Conservation (phyloP, 2,797 vertebrate species). For the Leucoraja ocellata region DNA sequence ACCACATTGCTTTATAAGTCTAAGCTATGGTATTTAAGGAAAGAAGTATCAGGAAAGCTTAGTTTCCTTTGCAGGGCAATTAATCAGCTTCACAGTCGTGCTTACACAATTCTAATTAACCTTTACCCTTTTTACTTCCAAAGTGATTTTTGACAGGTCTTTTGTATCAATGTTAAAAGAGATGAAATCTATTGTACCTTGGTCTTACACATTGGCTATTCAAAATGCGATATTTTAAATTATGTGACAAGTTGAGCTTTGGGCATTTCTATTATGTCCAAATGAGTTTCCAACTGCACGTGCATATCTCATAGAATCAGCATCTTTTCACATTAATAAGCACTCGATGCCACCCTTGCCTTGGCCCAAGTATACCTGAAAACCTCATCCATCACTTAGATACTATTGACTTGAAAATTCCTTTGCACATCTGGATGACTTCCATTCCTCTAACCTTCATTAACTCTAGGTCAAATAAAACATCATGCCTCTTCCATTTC, state of each 20-base stretch:
- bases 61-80: neutral
- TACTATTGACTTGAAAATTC: too few relatives aligned
- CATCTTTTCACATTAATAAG: too few relatives aligned
- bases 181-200: neutral
- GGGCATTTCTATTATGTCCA: neutral
- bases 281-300: too few relatives aligned
- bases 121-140: neutral
- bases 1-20: neutral
- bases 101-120: neutral
- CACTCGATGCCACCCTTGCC: too few relatives aligned
- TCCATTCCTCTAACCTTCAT: too few relatives aligned
- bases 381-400: too few relatives aligned
- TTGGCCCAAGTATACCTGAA: too few relatives aligned
- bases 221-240: neutral
- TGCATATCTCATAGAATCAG: too few relatives aligned
- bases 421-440: too few relatives aligned
- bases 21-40: neutral
- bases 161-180: neutral
- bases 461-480: too few relatives aligned
- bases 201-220: neutral
- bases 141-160: slow-evolving; percentile 4
- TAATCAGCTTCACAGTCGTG: neutral
- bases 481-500: too few relatives aligned
- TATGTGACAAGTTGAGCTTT: neutral
- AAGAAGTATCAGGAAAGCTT: neutral